Percentiles rank a stretch among this genome's conserved stretches.
phyloP scores from a whole-genome alignment of 2,888 invertebrate genomes.

The Caradrina kadenii region DNA sequence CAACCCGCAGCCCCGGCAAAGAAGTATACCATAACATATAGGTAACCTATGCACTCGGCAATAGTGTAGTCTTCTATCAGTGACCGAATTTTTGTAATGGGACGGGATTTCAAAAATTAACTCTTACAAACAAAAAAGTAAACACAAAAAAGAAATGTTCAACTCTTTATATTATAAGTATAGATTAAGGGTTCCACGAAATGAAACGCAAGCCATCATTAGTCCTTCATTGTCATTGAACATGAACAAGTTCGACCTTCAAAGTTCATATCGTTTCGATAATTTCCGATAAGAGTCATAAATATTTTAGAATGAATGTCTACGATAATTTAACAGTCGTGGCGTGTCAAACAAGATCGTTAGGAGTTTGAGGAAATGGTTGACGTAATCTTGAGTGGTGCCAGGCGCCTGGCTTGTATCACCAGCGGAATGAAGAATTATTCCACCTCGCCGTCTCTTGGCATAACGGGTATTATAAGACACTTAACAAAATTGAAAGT shows the following conservation, averaged over 20 bases:
- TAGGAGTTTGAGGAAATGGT: slow-evolving; percentile 11
- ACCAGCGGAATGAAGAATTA: slow-evolving; percentile 2
- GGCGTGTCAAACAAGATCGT: not conserved
- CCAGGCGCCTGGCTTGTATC: slow-evolving; percentile 4
- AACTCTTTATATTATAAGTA: too few relatives aligned
- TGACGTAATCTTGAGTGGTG: slow-evolving; percentile 39
- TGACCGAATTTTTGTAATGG: too few relatives aligned
- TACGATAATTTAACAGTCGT: slow-evolving; percentile 20
- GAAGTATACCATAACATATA: too few relatives aligned
- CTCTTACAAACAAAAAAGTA: too few relatives aligned
- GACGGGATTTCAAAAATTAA: too few relatives aligned
- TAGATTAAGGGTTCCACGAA: slow-evolving; percentile 1
- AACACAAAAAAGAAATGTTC: too few relatives aligned
- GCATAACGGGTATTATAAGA: not conserved
- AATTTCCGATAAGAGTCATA: slow-evolving; percentile 24
- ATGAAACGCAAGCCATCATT: slow-evolving; percentile 12
- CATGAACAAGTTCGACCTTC: slow-evolving; percentile 26
- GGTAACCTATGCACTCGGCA: too few relatives aligned
- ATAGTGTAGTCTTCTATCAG: too few relatives aligned
- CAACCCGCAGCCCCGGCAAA: too few relatives aligned
- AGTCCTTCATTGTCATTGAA: slow-evolving; percentile 22
- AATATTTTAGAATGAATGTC: slow-evolving; percentile 38
- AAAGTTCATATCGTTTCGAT: slow-evolving; percentile 24
- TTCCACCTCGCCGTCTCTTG: not conserved
- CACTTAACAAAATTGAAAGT: too few relatives aligned